These are phyloP conservation scores for Danio tinwini DNA, from an alignment of 2,797 vertebrate species.

Conservation along the genomic window DNA sequence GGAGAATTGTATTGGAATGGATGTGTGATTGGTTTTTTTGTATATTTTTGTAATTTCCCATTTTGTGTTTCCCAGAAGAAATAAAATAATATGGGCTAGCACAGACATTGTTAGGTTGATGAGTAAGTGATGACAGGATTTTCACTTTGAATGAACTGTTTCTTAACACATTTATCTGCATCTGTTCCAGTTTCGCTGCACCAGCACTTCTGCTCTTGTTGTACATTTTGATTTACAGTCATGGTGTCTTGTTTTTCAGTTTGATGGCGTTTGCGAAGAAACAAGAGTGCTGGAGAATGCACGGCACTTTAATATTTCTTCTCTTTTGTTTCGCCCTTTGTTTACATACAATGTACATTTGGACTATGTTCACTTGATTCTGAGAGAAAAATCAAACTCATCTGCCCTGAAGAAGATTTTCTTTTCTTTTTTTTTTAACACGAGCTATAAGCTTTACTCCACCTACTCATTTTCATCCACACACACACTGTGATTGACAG, in stretches of 20 bases:
- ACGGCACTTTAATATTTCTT: constrained; percentile 51
- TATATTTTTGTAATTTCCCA: neutral
- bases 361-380: constrained; percentile 57
- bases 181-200: constrained; percentile 14
- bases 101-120: neutral
- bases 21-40: no score
- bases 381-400: constrained; percentile 68
- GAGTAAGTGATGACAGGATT: neutral
- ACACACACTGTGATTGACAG: constrained; percentile 52
- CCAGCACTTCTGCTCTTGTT: neutral
- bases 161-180: neutral
- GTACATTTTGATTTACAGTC: constrained; percentile 63
- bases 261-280: constrained; percentile 43
- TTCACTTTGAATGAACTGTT: neutral
- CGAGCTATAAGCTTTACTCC: constrained; percentile 10
- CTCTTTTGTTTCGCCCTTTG: constrained; percentile 46
- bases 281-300: constrained; percentile 48
- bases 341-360: constrained; percentile 63
- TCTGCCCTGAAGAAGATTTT: constrained; percentile 52
- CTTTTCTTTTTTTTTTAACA: neutral
- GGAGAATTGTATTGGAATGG: neutral
- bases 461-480: neutral
- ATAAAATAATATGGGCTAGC: neutral
- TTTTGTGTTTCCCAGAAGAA: neutral
- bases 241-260: constrained; percentile 62